phyloP scores from a whole-genome alignment of 2,113 vertebrate species.

The Albula goreensis region DNA sequence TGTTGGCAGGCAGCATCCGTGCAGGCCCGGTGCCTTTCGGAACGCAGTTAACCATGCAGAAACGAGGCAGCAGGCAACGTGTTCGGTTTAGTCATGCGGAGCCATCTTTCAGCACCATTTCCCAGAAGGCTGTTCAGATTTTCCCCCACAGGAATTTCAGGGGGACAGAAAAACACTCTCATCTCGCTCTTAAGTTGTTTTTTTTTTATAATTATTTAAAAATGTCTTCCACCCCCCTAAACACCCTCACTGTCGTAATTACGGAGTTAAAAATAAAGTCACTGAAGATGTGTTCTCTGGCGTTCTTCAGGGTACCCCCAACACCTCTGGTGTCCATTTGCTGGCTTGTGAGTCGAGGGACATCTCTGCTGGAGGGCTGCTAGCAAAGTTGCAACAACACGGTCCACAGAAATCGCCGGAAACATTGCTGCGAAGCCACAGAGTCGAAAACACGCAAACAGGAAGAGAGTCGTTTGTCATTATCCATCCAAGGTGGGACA shows the following conservation, averaged over 20 bases:
- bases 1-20: conserved; percentile 15
- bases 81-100: conserved; percentile 56
- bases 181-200: neutral
- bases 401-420: conserved; percentile 52
- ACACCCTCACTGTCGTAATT: neutral
- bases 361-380: conserved; percentile 47
- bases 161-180: neutral
- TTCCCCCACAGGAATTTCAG: neutral
- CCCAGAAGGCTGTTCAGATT: conserved; percentile 39
- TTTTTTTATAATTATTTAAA: neutral
- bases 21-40: conserved; percentile 40
- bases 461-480: neutral
- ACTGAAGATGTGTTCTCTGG: neutral
- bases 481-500: neutral
- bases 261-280: neutral
- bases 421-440: conserved; percentile 62
- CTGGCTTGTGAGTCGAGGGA: conserved; percentile 50
- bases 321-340: conserved; percentile 57
- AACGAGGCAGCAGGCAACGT: conserved; percentile 48
- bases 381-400: conserved; percentile 53
- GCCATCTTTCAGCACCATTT: conserved; percentile 43
- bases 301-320: conserved; percentile 58
- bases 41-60: conserved; percentile 54
- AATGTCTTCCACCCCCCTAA: neutral
- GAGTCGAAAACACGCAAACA: conserved; percentile 42